phyloP scores from a whole-genome alignment of 2,113 vertebrate genomes.

The Coregonus clupeaformis region DNA sequence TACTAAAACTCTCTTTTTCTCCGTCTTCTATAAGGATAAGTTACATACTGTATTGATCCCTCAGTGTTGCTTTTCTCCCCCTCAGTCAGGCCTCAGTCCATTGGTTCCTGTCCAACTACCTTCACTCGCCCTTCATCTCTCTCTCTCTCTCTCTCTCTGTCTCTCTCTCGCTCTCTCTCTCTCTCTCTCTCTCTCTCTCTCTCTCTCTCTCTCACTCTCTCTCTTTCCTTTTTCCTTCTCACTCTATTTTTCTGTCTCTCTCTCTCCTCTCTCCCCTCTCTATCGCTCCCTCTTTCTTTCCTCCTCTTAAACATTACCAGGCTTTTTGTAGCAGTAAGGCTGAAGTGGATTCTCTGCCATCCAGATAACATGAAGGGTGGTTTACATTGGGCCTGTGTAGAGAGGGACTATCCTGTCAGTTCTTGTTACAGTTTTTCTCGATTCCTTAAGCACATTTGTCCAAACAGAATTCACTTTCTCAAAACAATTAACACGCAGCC shows the following conservation, averaged over 20 bases:
- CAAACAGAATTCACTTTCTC: too few species aligned
- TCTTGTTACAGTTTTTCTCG: too few species aligned
- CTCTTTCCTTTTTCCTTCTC: conserved; percentile 5
- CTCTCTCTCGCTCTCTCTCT: neutral
- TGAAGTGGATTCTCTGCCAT: conserved; percentile 3
- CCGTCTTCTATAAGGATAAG: conserved; percentile 45
- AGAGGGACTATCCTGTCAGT: too few species aligned
- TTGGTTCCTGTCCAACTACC: conserved; percentile 38
- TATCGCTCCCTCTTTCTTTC: conserved; percentile 3
- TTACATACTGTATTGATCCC: conserved; percentile 59
- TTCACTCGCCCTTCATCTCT: conserved; percentile 25
- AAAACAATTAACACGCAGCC: too few species aligned
- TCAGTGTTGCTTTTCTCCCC: conserved; percentile 42
- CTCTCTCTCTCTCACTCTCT: neutral
- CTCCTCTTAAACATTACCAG: neutral
- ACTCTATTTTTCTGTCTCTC: conserved; percentile 5
- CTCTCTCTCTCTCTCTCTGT: neutral
- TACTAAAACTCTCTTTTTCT: conserved; percentile 45
- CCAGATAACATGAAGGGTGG: conserved; percentile 23
- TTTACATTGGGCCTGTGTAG: too few species aligned
- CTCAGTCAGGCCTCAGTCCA: conserved; percentile 20
- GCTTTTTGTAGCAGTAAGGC: neutral
- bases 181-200: neutral
- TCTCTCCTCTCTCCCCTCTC: neutral
- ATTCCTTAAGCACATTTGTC: too few species aligned